These are phyloP conservation scores for Lepilemur ruficaudatus DNA, from an alignment of 2,797 vertebrate genomes.

Conservation along the genomic window DNA sequence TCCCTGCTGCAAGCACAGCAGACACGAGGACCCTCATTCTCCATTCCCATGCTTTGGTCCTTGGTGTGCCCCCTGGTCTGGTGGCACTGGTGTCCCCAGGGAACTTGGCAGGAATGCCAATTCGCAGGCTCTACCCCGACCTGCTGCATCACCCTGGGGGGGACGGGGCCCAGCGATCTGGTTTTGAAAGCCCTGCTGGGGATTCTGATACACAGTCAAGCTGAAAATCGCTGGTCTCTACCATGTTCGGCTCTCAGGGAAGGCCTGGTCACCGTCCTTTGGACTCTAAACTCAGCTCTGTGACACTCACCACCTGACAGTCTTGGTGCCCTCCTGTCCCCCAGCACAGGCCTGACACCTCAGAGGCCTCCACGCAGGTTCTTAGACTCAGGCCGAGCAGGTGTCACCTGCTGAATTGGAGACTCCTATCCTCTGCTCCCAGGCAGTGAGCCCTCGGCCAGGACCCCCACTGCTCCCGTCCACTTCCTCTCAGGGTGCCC, in stretches of 20 bases:
- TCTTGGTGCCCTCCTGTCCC: not conserved
- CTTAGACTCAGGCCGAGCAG: not conserved
- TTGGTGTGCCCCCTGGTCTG: not conserved
- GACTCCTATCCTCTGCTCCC: not conserved
- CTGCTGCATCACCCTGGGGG: not conserved
- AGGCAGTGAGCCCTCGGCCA: not conserved
- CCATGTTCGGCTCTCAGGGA: not conserved
- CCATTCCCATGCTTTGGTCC: not conserved
- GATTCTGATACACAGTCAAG: not conserved
- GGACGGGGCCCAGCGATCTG: not conserved
- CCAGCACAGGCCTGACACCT: not conserved
- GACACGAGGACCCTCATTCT: not conserved
- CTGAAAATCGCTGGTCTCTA: fast-evolving
- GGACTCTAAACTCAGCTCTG: not conserved
- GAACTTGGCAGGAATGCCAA: not conserved
- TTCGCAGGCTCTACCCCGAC: not conserved
- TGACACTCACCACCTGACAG: not conserved
- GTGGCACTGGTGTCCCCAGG: fast-evolving
- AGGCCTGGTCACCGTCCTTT: fast-evolving
- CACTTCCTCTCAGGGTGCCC: not conserved
- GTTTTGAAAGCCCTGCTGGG: not conserved
- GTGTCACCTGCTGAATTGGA: not conserved
- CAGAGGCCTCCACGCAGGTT: not conserved
- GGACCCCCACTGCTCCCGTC: not conserved
- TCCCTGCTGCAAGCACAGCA: fast-evolving